Base-by-base conservation (phyloP, 1,140 invertebrate species). In the Achroia grisella region DNA sequence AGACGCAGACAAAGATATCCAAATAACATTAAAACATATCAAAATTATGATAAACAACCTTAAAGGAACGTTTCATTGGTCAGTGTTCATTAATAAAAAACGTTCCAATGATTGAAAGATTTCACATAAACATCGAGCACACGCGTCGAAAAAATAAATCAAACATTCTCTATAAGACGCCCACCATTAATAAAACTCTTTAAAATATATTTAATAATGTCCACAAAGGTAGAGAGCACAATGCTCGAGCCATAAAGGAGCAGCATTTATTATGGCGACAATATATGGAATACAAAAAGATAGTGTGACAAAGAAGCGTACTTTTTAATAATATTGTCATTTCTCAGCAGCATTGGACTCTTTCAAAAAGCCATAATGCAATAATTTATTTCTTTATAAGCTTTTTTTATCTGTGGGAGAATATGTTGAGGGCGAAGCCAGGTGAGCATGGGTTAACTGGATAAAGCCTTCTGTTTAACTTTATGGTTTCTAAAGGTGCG, bases 261-360 rank as follows among this genome's bases (percentile, higher is more conserved):
- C 73, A 68, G 75, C 81, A 85, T 85, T 82, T 85, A 82, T 85
- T 81, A 85, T 82, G 52, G 76, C 66, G 81, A 82, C 78, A 84
- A 84, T 84, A 82, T 84, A 84, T 80, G 64, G 71, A 75, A 84
- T 62, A 84, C 80, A 84, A 84, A 82, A 84, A 84, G 80, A 84
- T 84, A 82, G 74, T 66, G 78, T 80, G 76, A 82, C 78, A 82
- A 82, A 79, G 74, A 84, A 51, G 73, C 69, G 70, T 81, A 79
- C 73, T 85, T 82, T 85, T 85, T 85, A 85, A 85, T 85, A 85
- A 85, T 85, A 82, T 82, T 85, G 81, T 85, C 81, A 85, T 85
- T 85, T 85, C 81, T 85, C 77, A 82, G 71, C 81, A 82, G 78
- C 73, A 85, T 63, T 85, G 81, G 76, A 85, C 77, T 82, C 78